phyloP scores from a whole-genome alignment of 2,113 vertebrate species.

The Pogona vitticeps region DNA sequence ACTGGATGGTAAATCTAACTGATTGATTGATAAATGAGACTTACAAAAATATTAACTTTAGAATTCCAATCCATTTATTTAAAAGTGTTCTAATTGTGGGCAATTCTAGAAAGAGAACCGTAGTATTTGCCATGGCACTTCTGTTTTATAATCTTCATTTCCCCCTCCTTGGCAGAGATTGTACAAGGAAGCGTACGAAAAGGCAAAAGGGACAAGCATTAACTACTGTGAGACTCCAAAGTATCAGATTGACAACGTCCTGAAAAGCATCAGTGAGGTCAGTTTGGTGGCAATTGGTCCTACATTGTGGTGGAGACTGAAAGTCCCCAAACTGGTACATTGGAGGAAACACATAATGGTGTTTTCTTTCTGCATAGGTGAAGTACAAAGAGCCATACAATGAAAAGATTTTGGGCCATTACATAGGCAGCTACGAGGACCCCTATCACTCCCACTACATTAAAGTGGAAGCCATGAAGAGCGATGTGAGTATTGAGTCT shows the following conservation, averaged over 20 bases:
- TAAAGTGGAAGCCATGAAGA: constrained; percentile 87
- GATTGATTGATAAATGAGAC: too few relatives aligned
- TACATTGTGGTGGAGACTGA: rapidly evolving
- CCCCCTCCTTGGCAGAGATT: constrained; percentile 83
- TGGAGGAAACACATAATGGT: neutral
- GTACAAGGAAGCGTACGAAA: constrained; percentile 91
- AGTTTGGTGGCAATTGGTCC: constrained; percentile 35
- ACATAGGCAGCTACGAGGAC: constrained; percentile 93
- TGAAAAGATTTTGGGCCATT: constrained; percentile 89
- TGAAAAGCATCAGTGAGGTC: constrained; percentile 90
- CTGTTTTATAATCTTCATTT: constrained; percentile 1
- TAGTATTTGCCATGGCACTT: neutral
- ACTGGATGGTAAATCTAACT: neutral
- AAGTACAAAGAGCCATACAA: constrained; percentile 91
- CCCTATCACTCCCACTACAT: constrained; percentile 86
- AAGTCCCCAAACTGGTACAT: neutral
- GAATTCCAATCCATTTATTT: too few relatives aligned
- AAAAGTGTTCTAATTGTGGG: too few relatives aligned
- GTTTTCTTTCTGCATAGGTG: constrained; percentile 70
- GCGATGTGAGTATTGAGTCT: constrained; percentile 78
- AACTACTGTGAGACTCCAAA: constrained; percentile 98
- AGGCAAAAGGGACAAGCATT: constrained; percentile 86
- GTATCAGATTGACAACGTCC: constrained; percentile 87
- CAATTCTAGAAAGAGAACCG: too few relatives aligned
- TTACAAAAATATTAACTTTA: too few relatives aligned